Conservation (phyloP, 37 sponge, comb jelly and placozoan species). For the Mnemiopsis leidyi region DNA sequence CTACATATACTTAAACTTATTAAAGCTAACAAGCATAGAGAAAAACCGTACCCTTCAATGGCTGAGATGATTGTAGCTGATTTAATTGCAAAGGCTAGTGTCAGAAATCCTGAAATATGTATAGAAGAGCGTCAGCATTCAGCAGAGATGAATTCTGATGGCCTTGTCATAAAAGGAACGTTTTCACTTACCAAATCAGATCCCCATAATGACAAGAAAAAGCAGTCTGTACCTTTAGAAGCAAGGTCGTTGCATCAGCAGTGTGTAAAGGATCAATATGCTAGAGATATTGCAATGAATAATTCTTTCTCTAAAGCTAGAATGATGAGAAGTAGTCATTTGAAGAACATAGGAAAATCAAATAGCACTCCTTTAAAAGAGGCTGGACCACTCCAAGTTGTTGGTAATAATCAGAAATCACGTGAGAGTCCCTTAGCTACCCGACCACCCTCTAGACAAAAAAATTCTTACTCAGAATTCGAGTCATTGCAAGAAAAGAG, state of each 20-base stretch:
- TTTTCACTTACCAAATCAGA: conserved; percentile 56
- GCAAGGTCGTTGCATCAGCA: neutral
- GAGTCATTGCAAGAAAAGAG: neutral
- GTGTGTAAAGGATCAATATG: neutral
- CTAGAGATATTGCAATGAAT: neutral
- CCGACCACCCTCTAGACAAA: conserved; percentile 40
- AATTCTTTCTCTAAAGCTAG: conserved; percentile 50
- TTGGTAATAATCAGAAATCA: conserved; percentile 35
- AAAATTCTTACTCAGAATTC: conserved; percentile 27
- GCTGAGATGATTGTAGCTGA: conserved; percentile 64
- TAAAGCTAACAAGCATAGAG: conserved; percentile 75
- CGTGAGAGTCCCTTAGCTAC: neutral
- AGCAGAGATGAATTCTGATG: conserved; percentile 32
- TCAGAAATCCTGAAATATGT: conserved; percentile 57
- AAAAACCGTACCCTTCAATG: conserved; percentile 25
- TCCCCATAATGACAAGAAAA: conserved; percentile 17
- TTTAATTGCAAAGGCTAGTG: conserved; percentile 32
- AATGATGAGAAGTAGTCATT: neutral
- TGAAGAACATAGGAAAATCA: conserved; percentile 43
- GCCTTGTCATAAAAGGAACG: conserved; percentile 57
- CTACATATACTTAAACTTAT: conserved; percentile 71
- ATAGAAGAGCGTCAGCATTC: conserved; percentile 45
- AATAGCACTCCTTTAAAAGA: conserved; percentile 58
- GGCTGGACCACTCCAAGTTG: conserved; percentile 20
- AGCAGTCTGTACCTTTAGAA: neutral